These are phyloP conservation scores for Balanococcus diminutus DNA, from an alignment of 2,888 invertebrate genomes.

Conservation along the genomic window DNA sequence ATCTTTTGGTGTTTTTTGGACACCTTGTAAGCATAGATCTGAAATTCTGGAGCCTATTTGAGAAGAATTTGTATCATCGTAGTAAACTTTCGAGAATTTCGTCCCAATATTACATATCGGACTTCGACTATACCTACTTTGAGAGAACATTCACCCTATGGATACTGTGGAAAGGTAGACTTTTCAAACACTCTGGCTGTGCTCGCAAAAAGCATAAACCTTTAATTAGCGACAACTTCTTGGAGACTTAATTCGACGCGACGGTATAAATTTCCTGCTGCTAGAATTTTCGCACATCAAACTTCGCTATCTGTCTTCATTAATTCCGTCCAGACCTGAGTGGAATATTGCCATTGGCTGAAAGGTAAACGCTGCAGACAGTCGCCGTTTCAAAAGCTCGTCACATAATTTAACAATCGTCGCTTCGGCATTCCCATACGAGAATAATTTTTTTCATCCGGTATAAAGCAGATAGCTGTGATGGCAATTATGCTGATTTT, in stretches of 20 bases:
- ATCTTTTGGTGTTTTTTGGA: too few relatives aligned
- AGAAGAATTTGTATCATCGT: too few relatives aligned
- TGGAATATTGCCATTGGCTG: background rate
- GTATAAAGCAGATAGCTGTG: background rate
- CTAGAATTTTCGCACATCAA: background rate
- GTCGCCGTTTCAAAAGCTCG: too few relatives aligned
- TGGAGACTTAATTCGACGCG: background rate
- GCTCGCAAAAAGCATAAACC: too few relatives aligned
- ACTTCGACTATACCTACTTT: too few relatives aligned
- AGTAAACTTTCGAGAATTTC: too few relatives aligned
- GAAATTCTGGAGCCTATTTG: too few relatives aligned
- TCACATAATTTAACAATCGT: background rate
- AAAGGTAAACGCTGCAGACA: background rate
- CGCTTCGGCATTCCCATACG: background rate
- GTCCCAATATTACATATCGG: too few relatives aligned
- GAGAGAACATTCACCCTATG: too few relatives aligned
- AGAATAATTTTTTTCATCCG: background rate
- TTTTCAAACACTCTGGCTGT: too few relatives aligned
- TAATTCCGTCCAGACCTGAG: background rate
- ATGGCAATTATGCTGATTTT: background rate
- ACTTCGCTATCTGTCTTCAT: background rate
- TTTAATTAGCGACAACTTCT: background rate
- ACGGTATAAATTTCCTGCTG: background rate
- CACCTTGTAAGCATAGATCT: too few relatives aligned
- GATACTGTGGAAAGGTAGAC: too few relatives aligned